phyloP scores from a whole-genome alignment of 2,888 invertebrate genomes.

The Sceliomorpha sp. region DNA sequence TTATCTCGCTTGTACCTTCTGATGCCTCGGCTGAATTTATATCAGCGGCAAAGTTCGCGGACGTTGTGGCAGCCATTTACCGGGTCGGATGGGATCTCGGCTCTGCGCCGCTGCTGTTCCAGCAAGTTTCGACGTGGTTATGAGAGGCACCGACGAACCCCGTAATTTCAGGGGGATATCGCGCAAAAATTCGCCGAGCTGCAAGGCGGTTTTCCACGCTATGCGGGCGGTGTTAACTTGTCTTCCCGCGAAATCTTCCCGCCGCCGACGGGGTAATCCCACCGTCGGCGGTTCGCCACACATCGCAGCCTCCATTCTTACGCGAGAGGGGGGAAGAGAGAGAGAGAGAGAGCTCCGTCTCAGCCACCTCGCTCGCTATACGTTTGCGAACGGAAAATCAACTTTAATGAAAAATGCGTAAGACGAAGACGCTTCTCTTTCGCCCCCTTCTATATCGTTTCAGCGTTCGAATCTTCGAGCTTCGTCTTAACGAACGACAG shows the following conservation, averaged over 20 bases:
- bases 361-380: slow-evolving; percentile 17
- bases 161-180: slow-evolving; percentile 50
- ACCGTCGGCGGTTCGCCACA: slow-evolving; percentile 35
- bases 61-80: slow-evolving; percentile 22
- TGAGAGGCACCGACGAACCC: slow-evolving; percentile 37
- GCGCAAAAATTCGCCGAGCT: slow-evolving; percentile 58
- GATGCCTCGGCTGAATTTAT: slow-evolving; percentile 19
- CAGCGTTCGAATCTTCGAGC: slow-evolving; percentile 14
- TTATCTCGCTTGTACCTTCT: slow-evolving; percentile 9
- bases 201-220: slow-evolving; percentile 47
- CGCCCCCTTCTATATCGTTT: slow-evolving; percentile 15
- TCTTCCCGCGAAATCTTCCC: slow-evolving; percentile 57
- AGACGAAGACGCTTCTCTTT: slow-evolving; percentile 20
- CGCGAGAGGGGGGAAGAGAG: slow-evolving; percentile 26
- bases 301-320: slow-evolving; percentile 42
- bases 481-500: no score
- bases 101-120: slow-evolving; percentile 7
- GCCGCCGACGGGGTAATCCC: slow-evolving; percentile 59
- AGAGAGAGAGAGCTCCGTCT: slow-evolving; percentile 24
- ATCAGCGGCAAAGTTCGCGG: slow-evolving; percentile 19
- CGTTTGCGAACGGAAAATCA: slow-evolving; percentile 41
- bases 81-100: slow-evolving; percentile 21
- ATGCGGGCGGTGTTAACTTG: slow-evolving; percentile 60
- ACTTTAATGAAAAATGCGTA: slow-evolving; percentile 52
- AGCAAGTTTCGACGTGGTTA: slow-evolving; percentile 47